Evolutionary conservation across 2,113 vertebrate species (phyloP).

Genomic region (Chrysochloris asiatica): DNA sequence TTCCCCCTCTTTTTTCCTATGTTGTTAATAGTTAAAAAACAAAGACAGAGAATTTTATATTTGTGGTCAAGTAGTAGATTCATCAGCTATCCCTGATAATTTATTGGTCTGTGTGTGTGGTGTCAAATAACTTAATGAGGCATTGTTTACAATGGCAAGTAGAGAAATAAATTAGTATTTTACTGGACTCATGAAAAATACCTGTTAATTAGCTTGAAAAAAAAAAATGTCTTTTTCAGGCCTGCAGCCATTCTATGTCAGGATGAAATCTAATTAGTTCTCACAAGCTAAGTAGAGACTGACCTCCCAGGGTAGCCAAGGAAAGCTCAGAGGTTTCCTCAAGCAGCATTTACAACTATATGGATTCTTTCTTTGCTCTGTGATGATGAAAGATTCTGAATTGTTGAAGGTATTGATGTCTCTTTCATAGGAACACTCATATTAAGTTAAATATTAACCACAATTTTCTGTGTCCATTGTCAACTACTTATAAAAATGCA

Average conservation of each 20-base stretch:
- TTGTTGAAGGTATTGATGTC: neutral
- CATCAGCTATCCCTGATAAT: neutral
- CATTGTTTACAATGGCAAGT: constrained; percentile 21
- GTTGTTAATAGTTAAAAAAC: neutral
- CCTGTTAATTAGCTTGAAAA: constrained; percentile 37
- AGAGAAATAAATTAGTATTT: constrained; percentile 41
- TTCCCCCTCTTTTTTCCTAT: too few species aligned
- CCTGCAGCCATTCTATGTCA: neutral
- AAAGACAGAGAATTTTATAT: neutral
- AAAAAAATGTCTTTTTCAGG: neutral
- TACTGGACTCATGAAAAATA: constrained; percentile 11
- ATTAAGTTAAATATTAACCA: neutral
- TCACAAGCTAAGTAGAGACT: neutral
- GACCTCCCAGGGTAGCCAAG: neutral
- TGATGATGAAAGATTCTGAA: neutral
- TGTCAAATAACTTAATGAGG: constrained; percentile 9
- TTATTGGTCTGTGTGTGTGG: neutral
- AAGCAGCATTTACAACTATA: fast-evolving
- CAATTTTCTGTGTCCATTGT: neutral
- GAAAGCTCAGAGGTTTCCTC: neutral
- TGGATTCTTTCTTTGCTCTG: neutral
- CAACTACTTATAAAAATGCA: neutral
- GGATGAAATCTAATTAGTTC: constrained; percentile 33
- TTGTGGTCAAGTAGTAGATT: neutral
- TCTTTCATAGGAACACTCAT: neutral